Conservation (phyloP, 2,113 vertebrate genomes). For the Misgurnus mizolepis region DNA sequence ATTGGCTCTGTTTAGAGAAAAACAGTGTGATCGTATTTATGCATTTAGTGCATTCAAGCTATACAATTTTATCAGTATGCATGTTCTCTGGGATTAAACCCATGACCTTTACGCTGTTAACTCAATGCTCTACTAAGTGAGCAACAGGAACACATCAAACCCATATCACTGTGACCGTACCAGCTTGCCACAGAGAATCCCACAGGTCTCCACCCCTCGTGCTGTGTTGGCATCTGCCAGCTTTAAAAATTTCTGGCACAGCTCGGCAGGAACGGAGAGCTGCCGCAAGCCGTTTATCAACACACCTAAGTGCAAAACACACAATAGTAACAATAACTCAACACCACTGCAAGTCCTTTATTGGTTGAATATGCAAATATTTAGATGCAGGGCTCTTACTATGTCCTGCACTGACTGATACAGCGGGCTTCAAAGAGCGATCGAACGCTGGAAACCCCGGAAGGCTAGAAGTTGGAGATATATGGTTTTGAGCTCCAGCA, state of each 20-base stretch:
- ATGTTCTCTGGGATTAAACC: too few relatives aligned
- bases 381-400: constrained; percentile 78
- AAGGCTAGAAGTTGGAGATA: constrained; percentile 46
- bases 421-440: constrained; percentile 87
- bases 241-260: constrained; percentile 88
- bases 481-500: constrained; percentile 54
- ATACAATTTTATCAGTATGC: too few relatives aligned
- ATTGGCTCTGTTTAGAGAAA: background rate
- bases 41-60: too few relatives aligned
- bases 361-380: background rate
- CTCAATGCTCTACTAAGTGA: too few relatives aligned
- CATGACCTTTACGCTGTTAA: too few relatives aligned
- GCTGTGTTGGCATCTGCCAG: constrained; percentile 88
- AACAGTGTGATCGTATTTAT: background rate
- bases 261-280: constrained; percentile 81
- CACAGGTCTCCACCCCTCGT: constrained; percentile 90
- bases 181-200: constrained; percentile 95
- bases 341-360: too few relatives aligned
- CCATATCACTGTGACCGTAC: constrained; percentile 66
- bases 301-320: constrained; percentile 67
- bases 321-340: background rate
- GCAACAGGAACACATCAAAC: too few relatives aligned
- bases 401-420: constrained; percentile 62
- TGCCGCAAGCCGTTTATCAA: constrained; percentile 83
- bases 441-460: constrained; percentile 84